Evolutionary conservation across 1,140 invertebrate genomes (phyloP), one percentile per base, ranked within the genome.

Genomic region (Thaumatotibia leucotreta): DNA sequence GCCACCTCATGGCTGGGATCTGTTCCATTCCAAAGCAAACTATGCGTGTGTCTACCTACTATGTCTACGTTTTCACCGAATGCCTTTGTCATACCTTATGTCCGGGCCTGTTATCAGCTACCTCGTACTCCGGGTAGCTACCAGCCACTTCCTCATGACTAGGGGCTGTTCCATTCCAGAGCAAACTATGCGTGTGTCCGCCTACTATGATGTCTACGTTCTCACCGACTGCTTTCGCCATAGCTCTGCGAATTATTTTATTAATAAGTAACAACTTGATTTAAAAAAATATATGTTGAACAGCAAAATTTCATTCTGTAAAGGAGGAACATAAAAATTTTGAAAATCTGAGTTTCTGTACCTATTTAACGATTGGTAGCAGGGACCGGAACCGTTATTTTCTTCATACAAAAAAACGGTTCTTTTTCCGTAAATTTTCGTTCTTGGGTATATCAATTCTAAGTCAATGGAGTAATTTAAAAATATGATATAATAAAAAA

Each of bases 1-100:
- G 93, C 87, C 0, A 71, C 79, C 20, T 88, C 86, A 0, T 92
- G 92, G 0, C 94, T 93, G 0, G 92, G 91, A 1, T 79, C 72
- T 8, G 70, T 72, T 20, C 93, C 93, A 20, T 93, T 92, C 82
- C 93, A 96, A 0, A 97, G 88, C 67, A 97, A 94, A 0, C 95
- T 96, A 71, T 98, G 96, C 0, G 95, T 95, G 75, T 98, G 97
- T 20, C 96, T 96, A 10, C 97, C 97, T 17, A 98, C 94, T 62
- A 98, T 96, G 0, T 95, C 94, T 22, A 97, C 93, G 52, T 95
- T 89, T 33, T 93, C 88, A 65, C 92, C 94, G 10, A 91, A 92
- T 58, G 92, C 80, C 31, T 76, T 75, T 0, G 96, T n/a, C 58
- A 80, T 83, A 93, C 92, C 91, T 92, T 87, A 52, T 92, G 91